phyloP scores from a whole-genome alignment of 2,888 invertebrate genomes.

The Torymus aiolomorphi region DNA sequence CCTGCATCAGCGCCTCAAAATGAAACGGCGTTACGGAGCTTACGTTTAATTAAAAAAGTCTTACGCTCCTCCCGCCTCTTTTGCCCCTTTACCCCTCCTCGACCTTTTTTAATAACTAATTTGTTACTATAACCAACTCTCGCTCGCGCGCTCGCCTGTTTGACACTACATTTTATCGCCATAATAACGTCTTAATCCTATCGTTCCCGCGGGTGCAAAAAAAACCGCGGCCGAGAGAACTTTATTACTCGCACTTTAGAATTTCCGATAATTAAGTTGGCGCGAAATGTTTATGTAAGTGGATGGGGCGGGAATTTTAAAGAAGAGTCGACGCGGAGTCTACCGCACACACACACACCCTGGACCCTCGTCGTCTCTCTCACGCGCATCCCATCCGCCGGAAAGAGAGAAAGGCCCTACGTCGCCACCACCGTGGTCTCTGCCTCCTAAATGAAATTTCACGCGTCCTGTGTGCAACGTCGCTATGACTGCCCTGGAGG shows the following conservation, averaged over 20 bases:
- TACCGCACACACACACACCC: conserved; percentile 22
- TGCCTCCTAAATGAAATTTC: conserved; percentile 49
- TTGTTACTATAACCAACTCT: conserved; percentile 30
- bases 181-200: conserved; percentile 45
- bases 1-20: conserved; percentile 34
- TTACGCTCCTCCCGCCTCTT: not conserved
- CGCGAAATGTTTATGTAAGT: conserved; percentile 55
- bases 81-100: not conserved
- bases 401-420: not conserved
- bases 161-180: conserved; percentile 45
- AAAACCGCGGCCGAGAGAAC: conserved; percentile 19
- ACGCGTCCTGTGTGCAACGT: conserved; percentile 30
- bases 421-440: not conserved
- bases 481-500: not conserved
- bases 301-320: conserved; percentile 48
- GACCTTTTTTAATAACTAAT: conserved; percentile 48
- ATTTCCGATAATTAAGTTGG: conserved; percentile 58
- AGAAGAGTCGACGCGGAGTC: conserved; percentile 39
- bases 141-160: not conserved
- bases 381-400: not conserved
- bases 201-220: conserved; percentile 20
- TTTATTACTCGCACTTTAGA: conserved; percentile 53
- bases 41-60: conserved; percentile 51
- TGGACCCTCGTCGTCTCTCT: not conserved
- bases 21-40: conserved; percentile 21